phyloP scores from a whole-genome alignment of 2,888 invertebrate species.

The Cyclophora punctaria region DNA sequence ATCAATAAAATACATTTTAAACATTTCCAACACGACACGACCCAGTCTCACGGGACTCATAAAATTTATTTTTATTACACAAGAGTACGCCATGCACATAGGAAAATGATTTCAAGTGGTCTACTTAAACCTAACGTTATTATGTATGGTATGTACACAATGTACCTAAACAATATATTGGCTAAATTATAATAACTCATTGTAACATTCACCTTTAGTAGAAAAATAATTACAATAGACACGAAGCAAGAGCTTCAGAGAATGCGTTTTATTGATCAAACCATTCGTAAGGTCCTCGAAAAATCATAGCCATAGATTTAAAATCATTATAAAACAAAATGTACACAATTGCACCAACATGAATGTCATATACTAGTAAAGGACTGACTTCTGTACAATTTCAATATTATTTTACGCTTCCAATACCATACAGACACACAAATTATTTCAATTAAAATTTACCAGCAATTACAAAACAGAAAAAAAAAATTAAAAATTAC shows the following conservation, averaged over 20 bases:
- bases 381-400: not conserved
- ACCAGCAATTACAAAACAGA: not conserved
- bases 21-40: conserved; percentile 27
- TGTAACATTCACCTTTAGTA: conserved; percentile 55
- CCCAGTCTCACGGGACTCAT: conserved; percentile 26
- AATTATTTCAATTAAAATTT: conserved; percentile 1
- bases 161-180: conserved; percentile 49
- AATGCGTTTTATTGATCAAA: conserved; percentile 14
- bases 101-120: conserved; percentile 45
- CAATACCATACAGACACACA: not conserved
- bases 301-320: conserved; percentile 32
- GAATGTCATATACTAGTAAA: too few relatives aligned
- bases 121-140: conserved; percentile 44
- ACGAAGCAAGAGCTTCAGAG: conserved; percentile 18
- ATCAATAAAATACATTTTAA: conserved; percentile 36
- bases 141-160: conserved; percentile 52
- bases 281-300: conserved; percentile 21
- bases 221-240: conserved; percentile 35
- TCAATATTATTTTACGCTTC: not conserved
- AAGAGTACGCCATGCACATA: conserved; percentile 33
- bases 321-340: conserved; percentile 20
- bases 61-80: conserved; percentile 23
- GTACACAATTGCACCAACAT: conserved; percentile 28
- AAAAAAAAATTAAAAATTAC: conserved; percentile 26
- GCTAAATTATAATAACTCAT: conserved; percentile 52